Conservation (phyloP, 2,113 vertebrate species). For the Mirza zaza region DNA sequence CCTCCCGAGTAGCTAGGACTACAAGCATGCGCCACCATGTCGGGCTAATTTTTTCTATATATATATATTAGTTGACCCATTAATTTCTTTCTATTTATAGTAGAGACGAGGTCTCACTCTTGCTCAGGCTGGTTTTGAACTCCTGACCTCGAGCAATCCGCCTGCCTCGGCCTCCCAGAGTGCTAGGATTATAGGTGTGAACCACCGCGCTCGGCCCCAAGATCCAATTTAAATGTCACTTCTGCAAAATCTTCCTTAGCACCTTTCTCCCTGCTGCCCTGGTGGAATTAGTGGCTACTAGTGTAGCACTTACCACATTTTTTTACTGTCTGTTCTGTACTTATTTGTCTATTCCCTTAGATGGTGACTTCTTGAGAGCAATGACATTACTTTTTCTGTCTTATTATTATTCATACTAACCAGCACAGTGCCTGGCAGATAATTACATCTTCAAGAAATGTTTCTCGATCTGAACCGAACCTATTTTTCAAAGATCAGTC, state of each 20-base stretch:
- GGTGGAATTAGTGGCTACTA: not conserved
- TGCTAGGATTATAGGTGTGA: no score
- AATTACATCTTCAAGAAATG: not conserved
- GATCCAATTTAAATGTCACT: not conserved
- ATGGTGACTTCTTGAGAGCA: not conserved
- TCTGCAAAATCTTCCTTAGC: not conserved
- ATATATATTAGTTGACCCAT: no score
- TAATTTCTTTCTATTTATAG: no score
- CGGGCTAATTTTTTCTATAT: no score
- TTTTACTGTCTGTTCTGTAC: not conserved
- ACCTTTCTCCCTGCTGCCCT: not conserved
- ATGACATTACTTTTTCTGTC: not conserved
- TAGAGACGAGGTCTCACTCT: no score
- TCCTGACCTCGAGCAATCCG: no score
- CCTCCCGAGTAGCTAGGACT: no score
- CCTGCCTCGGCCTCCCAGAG: no score
- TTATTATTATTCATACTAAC: not conserved
- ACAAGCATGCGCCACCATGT: no score
- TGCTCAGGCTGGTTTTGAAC: no score
- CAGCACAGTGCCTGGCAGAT: not conserved
- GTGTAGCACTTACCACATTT: not conserved
- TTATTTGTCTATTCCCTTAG: not conserved
- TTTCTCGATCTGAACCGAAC: not conserved
- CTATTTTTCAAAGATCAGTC: not conserved
- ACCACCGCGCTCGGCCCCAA: no score